A percentile compares a stretch with the other conserved stretches of the same genome.
These are phyloP conservation scores for Sphenopsis melanotis DNA, from an alignment of 2,797 vertebrate genomes.

Conservation along the genomic window DNA sequence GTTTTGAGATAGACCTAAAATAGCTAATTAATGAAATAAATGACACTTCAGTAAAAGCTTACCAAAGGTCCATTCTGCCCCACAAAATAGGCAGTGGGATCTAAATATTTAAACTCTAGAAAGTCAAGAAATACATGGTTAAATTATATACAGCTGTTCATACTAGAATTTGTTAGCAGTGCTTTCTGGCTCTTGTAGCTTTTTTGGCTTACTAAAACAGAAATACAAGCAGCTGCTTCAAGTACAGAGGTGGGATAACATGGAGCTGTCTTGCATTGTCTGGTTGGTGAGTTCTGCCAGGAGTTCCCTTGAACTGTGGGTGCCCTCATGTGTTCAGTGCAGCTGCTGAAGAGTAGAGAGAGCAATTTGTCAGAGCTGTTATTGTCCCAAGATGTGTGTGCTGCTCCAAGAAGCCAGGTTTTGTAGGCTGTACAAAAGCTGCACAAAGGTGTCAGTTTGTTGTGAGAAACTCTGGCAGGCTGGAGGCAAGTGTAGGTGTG, in stretches of 20 bases:
- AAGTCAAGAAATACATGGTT: not conserved
- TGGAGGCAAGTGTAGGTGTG: rapidly evolving
- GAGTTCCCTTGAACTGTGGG: not conserved
- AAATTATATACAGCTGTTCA: not conserved
- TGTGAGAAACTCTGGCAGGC: not conserved
- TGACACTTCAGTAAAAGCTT: not conserved
- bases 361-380: not conserved
- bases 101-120: not conserved
- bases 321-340: not conserved
- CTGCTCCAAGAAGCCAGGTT: not conserved
- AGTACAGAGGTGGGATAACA: not conserved
- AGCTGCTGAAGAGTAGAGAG: not conserved
- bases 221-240: not conserved
- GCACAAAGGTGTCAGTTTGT: not conserved
- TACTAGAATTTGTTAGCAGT: not conserved
- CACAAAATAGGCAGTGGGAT: not conserved
- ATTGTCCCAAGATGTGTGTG: not conserved
- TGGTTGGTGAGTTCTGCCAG: not conserved
- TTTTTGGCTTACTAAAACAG: not conserved
- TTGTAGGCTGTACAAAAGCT: not conserved
- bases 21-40: not conserved
- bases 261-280: not conserved
- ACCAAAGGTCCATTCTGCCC: not conserved
- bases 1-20: not conserved
- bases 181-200: not conserved